Base-by-base conservation (phyloP, 2,888 invertebrate species). In the Rhyacophila evoluta region DNA sequence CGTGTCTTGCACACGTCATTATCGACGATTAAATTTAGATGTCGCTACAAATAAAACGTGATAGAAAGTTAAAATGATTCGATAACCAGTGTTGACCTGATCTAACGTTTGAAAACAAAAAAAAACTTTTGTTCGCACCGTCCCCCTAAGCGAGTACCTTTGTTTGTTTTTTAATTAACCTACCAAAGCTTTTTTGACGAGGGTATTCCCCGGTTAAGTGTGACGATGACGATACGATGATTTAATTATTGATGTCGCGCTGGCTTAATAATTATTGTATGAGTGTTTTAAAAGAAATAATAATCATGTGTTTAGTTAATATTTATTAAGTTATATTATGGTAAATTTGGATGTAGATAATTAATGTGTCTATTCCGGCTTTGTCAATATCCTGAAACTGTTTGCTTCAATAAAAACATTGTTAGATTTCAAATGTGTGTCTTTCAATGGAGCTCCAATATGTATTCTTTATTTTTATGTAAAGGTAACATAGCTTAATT, bases 171-270 rank as follows among this genome's bases (percentile, higher is more conserved):
- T 74, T 74, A 79, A 79, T 75, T 79, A 76, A 77, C 78, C 74
- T 72, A 81, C 74, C 73, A 81, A 79, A 76, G 75, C 77, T 77
- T 77, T 38, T 25, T 41, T 72, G 77, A 37, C 37, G 72, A 55
- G 55, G 55, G 55, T n/a, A 55, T 19, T 10, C 55, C 55, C 55
- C 55, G 55, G 55, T 55, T 55, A 25, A 55, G 55, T 55, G 25
- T 19, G 55, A 19, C 55, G 10, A 55, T 55, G 15, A 19, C 2
- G 8, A 55, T 8, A 19, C 10, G 1, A 55, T 55, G 55, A 55
- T 19, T 55, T 19, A 5, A 8, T 19, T 55, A 19, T 25, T 8
- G 55, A 19, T 55, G 55, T 55, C 25, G 19, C 19, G 25, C 55
- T 10, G 1, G 55, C 55, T 55, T 55, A 55, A 55, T 33, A 55